Base-by-base conservation (phyloP, 2,888 invertebrate genomes). In the Abrostola triplasia region DNA sequence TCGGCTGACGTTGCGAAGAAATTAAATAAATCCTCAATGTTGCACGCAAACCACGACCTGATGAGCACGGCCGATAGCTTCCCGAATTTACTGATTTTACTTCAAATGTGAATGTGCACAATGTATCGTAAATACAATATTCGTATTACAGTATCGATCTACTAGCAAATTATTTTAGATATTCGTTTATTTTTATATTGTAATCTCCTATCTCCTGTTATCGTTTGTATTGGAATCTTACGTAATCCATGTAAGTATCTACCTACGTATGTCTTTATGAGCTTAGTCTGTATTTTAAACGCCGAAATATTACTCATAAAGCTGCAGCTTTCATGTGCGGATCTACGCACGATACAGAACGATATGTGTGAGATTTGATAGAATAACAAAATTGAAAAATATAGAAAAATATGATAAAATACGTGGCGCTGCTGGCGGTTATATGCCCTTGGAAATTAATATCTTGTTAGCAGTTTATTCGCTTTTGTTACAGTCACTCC, bases 381-480 rank as follows among this genome's bases (percentile, higher is more conserved):
- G 44, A 54, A 10, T 24, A 41, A n/a, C 37, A n/a, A 51, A 6
- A 54, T 55, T 50, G 5, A 57, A 65, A 42, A 9, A 59, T 48
- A 9, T 42, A 44, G 9, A 56, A 56, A 55, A 50, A 59, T 58
- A 64, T 50, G 35, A 53, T 68, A 79, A 69, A 52, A 60, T 50
- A 12, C 48, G 38, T 49, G 70, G 55, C 67, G 55, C 53, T 68
- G 61, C 57, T 66, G 64, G 69, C 58, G 64, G 63, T 76, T 67
- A 62, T 57, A 59, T 69, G 80, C 72, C 86, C 84, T 84, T 85
- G 80, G 73, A 84, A 84, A 84, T 85, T 85, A 86, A 86, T 84
- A 86, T 84, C 84, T 86, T 83, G 85, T 87, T 86, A 84, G 83
- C 76, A 82, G 83, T 86, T 86, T 87, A 88, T 88, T 86, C 83